These are phyloP conservation scores for Nothobranchius furzeri DNA, from an alignment of 2,113 vertebrate species.

Conservation along the genomic window DNA sequence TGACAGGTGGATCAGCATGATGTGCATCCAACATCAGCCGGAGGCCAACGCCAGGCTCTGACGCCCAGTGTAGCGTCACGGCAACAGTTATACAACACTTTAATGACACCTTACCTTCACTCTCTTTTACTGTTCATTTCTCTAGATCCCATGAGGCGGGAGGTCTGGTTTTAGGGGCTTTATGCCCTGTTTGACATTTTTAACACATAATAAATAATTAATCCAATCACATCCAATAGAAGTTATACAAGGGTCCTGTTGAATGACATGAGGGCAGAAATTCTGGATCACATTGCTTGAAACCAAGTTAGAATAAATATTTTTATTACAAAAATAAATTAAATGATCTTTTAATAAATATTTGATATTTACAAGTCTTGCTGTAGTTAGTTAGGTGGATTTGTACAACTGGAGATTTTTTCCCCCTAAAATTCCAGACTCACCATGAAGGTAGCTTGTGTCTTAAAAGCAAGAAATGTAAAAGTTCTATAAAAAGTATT, in stretches of 20 bases:
- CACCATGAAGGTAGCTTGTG: too few relatives aligned
- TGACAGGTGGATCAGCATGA: conserved; percentile 33
- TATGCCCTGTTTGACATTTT: not conserved
- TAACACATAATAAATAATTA: not conserved
- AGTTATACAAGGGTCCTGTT: too few relatives aligned
- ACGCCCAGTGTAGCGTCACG: conserved; percentile 30
- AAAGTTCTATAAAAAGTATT: too few relatives aligned
- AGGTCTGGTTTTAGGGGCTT: not conserved
- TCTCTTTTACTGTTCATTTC: not conserved
- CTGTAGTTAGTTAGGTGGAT: too few relatives aligned
- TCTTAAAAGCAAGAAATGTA: too few relatives aligned
- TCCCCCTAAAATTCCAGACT: too few relatives aligned
- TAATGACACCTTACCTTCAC: conserved; percentile 37
- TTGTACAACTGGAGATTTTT: too few relatives aligned
- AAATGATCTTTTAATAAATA: too few relatives aligned
- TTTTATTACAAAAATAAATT: too few relatives aligned
- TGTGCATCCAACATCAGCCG: conserved; percentile 21
- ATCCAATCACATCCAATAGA: not conserved
- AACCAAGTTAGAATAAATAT: conserved; percentile 1
- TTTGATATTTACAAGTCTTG: too few relatives aligned
- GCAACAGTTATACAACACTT: conserved; percentile 53
- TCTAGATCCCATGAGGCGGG: conserved; percentile 8
- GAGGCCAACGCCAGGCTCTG: conserved; percentile 15
- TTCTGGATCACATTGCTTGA: conserved; percentile 2
- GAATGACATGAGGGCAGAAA: not conserved